Base-by-base conservation (phyloP, 1,140 invertebrate species). In the Hyphantria cunea region DNA sequence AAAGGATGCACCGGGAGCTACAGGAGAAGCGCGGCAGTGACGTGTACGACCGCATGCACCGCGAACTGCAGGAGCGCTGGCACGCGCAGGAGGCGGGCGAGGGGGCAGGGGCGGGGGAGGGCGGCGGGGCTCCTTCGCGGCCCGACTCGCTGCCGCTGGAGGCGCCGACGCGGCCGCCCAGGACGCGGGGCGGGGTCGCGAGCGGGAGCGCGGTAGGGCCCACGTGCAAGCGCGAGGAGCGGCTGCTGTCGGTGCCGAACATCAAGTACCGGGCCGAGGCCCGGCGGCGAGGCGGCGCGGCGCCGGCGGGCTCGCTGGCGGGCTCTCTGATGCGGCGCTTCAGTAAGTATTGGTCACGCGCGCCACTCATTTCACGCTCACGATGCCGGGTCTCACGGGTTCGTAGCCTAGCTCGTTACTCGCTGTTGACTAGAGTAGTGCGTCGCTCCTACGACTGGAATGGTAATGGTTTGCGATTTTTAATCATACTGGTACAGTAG, bases 291-390 rank as follows among this genome's bases (percentile, higher is more conserved):
- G 72, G 71, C 79, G 58, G 72, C 80, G 70, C 80, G 64, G 77
- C 70, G 54, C 86, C 71, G 37, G 90, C 83, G 71, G 90, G 92
- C 25, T 92, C 93, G 50, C 94, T 95, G 87, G 93, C 94, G 67
- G 93, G 94, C 76, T 95, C 93, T 92, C 91, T 96, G 73, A 95
- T 95, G 92, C 93, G 95, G 84, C 93, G 95, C 92, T 95, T 96
- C 93, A 96, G 95, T 96, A 96, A 96, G 96, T 96, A 93, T 55
- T 51, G 14, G 50, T 10, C 9, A 39, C 37, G 37, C 37, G 50
- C 50, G 68, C 63, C 80, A 74, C 69, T 62, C 76, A 69, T 60
- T 52, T 50, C 64, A 60, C 42, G 11, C 55, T 10, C 68, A 60
- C 64, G 31, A 39, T 69, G 67, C 65, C 73, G 76, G 62, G 56